Evolutionary conservation across 2,797 vertebrate species (phyloP).

Genomic region (Diplodus puntazzo): DNA sequence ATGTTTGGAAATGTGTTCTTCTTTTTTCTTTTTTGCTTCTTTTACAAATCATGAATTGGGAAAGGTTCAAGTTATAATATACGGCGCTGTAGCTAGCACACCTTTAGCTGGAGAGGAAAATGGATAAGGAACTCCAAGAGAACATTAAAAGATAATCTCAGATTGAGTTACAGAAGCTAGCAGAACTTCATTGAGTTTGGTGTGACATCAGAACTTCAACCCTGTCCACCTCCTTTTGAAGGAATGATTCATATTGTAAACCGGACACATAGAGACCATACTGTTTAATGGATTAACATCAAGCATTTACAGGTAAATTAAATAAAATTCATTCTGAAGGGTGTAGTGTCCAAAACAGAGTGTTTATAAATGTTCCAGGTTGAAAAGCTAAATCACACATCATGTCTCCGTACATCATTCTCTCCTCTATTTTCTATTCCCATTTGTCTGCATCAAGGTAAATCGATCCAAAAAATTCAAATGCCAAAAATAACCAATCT

Average conservation of each 20-base stretch:
- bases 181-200: background rate
- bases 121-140: background rate
- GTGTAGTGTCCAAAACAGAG: background rate
- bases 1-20: too few species aligned
- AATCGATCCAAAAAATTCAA: slow-evolving; percentile 13
- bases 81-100: background rate
- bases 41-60: background rate
- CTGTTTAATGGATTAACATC: background rate
- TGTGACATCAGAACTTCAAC: background rate
- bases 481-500: slow-evolving; percentile 41
- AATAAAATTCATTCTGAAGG: background rate
- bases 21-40: background rate
- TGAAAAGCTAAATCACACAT: slow-evolving; percentile 22
- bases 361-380: background rate
- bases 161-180: background rate
- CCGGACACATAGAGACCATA: background rate
- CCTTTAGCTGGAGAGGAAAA: background rate
- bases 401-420: background rate
- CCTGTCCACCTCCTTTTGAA: background rate
- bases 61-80: background rate
- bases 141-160: background rate
- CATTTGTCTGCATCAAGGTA: background rate
- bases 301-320: background rate
- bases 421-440: background rate
- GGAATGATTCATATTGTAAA: background rate